Conservation (phyloP, 2,797 vertebrate genomes). For the Peromyscus nudipes region DNA sequence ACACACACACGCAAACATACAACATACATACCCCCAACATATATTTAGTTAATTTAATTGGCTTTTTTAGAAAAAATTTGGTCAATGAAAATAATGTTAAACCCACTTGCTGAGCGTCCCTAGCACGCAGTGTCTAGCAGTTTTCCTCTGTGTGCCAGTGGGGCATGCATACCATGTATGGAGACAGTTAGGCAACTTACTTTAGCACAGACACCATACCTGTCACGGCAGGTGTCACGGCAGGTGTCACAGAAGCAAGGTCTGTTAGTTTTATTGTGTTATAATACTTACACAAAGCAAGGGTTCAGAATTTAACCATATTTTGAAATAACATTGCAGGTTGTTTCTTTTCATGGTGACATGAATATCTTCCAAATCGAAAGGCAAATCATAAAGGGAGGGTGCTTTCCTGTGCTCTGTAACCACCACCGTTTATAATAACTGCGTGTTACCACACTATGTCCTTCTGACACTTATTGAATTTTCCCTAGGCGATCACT, state of each 20-base stretch:
- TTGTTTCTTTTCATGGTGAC: background rate
- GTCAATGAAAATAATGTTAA: background rate
- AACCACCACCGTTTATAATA: slow-evolving; percentile 22
- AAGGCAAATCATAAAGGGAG: background rate
- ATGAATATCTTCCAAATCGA: background rate
- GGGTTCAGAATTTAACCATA: background rate
- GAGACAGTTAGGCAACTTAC: background rate
- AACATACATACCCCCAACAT: background rate
- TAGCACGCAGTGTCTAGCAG: background rate
- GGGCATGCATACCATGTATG: background rate
- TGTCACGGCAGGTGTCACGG: background rate
- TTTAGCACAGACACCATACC: background rate
- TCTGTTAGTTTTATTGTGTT: background rate
- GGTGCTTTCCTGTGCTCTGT: background rate
- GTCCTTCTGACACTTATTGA: slow-evolving; percentile 17
- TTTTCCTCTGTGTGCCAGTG: background rate
- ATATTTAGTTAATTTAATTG: background rate
- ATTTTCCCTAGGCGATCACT: slow-evolving; percentile 3
- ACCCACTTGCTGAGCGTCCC: background rate
- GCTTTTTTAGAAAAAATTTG: background rate
- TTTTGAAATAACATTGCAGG: background rate
- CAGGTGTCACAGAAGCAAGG: background rate
- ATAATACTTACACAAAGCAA: background rate
- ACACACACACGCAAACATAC: too few species aligned
- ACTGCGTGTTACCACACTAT: background rate